phyloP scores from a whole-genome alignment of 2,113 vertebrate genomes.

The Carassius carassius region DNA sequence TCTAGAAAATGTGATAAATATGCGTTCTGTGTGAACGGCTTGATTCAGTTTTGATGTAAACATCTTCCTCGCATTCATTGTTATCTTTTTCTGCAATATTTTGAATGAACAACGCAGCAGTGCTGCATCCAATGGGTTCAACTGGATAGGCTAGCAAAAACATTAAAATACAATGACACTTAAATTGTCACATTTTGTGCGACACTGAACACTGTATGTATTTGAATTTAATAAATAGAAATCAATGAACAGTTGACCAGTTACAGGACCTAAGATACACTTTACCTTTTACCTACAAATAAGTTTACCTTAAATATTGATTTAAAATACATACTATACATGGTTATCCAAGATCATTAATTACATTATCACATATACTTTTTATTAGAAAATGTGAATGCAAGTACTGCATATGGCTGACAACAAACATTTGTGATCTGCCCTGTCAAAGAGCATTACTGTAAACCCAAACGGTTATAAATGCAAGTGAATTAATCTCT shows the following conservation, averaged over 20 bases:
- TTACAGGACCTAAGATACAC: neutral
- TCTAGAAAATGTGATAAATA: too few species aligned
- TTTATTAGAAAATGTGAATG: neutral
- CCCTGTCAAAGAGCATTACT: neutral
- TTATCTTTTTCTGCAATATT: too few species aligned
- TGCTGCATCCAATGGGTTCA: too few species aligned
- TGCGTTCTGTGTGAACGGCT: too few species aligned
- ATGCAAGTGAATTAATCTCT: neutral
- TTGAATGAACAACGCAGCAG: too few species aligned
- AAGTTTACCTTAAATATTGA: neutral
- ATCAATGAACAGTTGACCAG: too few species aligned
- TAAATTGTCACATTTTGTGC: too few species aligned
- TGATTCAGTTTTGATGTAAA: too few species aligned
- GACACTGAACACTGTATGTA: neutral
- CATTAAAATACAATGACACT: too few species aligned
- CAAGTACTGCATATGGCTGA: neutral
- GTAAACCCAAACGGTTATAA: neutral
- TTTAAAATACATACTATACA: too few species aligned
- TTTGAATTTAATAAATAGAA: neutral
- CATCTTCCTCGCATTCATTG: too few species aligned
- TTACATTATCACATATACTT: neutral
- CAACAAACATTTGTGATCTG: neutral
- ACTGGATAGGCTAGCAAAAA: too few species aligned
- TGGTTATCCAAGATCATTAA: neutral
- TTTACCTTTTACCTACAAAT: neutral